phyloP scores from a whole-genome alignment of 2,888 invertebrate species.

The Opisthograptis luteolata region DNA sequence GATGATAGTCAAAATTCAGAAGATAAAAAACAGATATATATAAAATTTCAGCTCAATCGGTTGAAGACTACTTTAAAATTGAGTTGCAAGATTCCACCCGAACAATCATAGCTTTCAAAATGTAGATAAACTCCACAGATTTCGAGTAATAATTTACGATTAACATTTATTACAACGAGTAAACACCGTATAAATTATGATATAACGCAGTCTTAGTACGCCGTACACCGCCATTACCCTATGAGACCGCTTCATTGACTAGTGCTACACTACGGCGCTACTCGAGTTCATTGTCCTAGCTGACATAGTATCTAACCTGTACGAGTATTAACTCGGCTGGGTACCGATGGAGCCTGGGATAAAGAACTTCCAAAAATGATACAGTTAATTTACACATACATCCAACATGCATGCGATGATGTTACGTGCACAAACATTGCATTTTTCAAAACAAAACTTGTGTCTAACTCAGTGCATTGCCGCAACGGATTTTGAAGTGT shows the following conservation, averaged over 20 bases:
- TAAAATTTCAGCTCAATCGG: too few relatives aligned
- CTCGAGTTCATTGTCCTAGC: slow-evolving; percentile 57
- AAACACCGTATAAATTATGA: slow-evolving; percentile 63
- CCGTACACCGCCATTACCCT: slow-evolving; percentile 64
- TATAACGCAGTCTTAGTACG: slow-evolving; percentile 78
- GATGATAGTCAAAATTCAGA: too few relatives aligned
- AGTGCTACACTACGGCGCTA: slow-evolving; percentile 56
- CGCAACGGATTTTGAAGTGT: too few relatives aligned
- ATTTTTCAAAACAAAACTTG: too few relatives aligned
- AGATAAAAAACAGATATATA: too few relatives aligned
- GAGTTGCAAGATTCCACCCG: too few relatives aligned
- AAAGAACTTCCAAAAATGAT: background rate
- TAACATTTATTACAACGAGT: slow-evolving; percentile 56
- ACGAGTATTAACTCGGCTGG: slow-evolving; percentile 36
- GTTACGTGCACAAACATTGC: too few relatives aligned
- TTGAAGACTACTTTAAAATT: too few relatives aligned
- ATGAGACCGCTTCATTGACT: slow-evolving; percentile 56
- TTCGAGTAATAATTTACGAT: slow-evolving; percentile 21
- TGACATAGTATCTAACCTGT: slow-evolving; percentile 65
- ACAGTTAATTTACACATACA: too few relatives aligned
- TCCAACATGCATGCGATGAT: too few relatives aligned
- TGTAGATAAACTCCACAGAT: slow-evolving; percentile 8
- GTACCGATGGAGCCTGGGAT: background rate
- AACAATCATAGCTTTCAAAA: too few relatives aligned
- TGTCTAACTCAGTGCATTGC: too few relatives aligned